A percentile compares a stretch with the other conserved stretches of the same genome.
These are phyloP conservation scores for Penaeus chinensis DNA, from an alignment of 1,140 invertebrate genomes.

Conservation along the genomic window DNA sequence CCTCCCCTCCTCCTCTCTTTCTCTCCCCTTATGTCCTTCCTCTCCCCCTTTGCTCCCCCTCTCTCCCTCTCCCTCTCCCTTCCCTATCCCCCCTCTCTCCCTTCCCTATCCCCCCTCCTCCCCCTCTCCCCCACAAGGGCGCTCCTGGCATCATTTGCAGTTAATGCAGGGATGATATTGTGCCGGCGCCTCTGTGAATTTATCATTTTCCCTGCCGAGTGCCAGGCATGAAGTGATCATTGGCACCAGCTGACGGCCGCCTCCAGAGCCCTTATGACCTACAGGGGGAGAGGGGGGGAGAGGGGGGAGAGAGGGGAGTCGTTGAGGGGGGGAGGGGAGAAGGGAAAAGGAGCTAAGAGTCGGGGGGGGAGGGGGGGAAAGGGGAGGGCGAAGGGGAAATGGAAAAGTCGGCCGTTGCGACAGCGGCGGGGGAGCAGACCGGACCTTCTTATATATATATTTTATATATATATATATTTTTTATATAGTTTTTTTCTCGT, in stretches of 20 bases:
- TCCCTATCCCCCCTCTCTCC: background rate
- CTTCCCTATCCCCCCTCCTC: background rate
- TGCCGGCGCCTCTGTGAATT: conserved; percentile 48
- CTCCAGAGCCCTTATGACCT: too few relatives aligned
- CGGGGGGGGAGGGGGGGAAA: too few relatives aligned
- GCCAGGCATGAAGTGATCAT: conserved; percentile 50
- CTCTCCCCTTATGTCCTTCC: background rate
- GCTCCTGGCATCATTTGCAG: conserved; percentile 50
- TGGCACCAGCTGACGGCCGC: conserved; percentile 50
- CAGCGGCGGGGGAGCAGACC: background rate
- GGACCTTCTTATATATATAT: conserved; percentile 9
- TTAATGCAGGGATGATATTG: conserved; percentile 59
- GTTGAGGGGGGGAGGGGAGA: too few relatives aligned
- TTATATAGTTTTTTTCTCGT: background rate
- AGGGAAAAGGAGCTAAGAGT: too few relatives aligned
- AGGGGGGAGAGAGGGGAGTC: too few relatives aligned
- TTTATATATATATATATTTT: background rate
- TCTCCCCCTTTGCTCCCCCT: background rate
- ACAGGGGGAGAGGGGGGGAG: too few relatives aligned
- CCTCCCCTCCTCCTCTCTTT: background rate
- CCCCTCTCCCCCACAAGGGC: background rate
- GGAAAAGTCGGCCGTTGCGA: background rate
- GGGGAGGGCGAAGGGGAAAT: background rate
- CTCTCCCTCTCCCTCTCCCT: background rate
- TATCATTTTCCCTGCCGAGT: conserved; percentile 44